These are phyloP conservation scores for Drosophila crucigera DNA, from an alignment of 2,888 invertebrate genomes.

Conservation along the genomic window DNA sequence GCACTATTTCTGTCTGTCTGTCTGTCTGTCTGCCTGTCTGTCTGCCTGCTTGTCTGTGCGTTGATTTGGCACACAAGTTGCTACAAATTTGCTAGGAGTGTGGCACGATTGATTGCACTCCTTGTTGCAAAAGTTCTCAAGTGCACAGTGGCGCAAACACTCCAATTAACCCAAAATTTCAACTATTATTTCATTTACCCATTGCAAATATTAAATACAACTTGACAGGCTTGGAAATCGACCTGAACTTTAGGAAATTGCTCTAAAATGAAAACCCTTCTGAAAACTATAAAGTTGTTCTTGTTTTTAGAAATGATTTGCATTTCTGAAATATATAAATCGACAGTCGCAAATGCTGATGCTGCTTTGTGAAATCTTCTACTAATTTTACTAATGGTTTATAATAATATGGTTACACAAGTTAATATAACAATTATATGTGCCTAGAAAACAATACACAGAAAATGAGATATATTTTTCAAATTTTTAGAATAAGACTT, in stretches of 20 bases:
- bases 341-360: background rate
- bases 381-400: background rate
- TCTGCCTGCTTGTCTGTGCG: background rate
- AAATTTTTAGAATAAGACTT: background rate
- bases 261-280: background rate
- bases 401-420: background rate
- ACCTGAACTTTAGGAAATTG: background rate
- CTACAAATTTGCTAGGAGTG: slow-evolving; percentile 4
- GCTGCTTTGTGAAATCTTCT: too few relatives aligned
- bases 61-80: slow-evolving; percentile 36
- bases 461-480: background rate
- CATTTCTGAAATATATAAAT: background rate
- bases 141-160: slow-evolving; percentile 12
- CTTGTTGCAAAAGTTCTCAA: slow-evolving; percentile 35
- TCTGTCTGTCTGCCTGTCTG: background rate
- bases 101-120: slow-evolving; percentile 42
- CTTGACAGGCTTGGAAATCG: background rate
- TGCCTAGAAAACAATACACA: background rate
- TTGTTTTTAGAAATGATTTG: background rate
- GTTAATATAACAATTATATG: background rate
- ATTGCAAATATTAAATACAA: background rate
- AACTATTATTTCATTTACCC: background rate
- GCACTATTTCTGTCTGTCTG: background rate
- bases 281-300: background rate
- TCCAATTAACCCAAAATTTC: background rate